Evolutionary conservation across 2,113 vertebrate species (phyloP), one percentile per base, ranked within the genome.

Genomic region (Trinectes maculatus): DNA sequence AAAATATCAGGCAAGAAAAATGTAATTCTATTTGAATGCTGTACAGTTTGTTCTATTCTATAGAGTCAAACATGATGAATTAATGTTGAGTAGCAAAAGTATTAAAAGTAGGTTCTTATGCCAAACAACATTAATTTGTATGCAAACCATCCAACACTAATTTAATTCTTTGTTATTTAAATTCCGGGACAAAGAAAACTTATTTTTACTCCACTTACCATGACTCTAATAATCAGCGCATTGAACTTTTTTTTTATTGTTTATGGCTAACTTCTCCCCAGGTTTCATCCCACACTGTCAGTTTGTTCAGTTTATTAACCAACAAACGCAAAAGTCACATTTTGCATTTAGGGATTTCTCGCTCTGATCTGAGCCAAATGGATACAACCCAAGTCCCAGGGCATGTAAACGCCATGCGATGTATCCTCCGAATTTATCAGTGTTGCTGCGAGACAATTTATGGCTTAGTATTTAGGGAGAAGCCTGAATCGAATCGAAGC

Each of bases 391-490:
- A 69, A 85, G 79, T 61, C 81, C 71, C 19, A 61, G 59, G 77
- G 73, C 54, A 39, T 56, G 74, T 25, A 70, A 63, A 71, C 73
- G 72, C 72, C 63, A 48, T 68, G 71, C 9, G 10, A 42, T 31
- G 31, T 4, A 0, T 37, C 63, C 67, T 74, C 55, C 42, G 64
- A 66, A 85, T 77, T 81, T 74, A 82, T 82, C 81, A 64, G 68
- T 0, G 64, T 55, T 63, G 79, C 72, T 73, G 62, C 37, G 59
- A 85, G 74, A 77, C 66, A 84, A 77, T 89, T 87, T 79, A 81
- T 61, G 69, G 77, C 73, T 84, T 72, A 79, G 77, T 68, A 79
- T 84, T 84, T 60, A 21, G 66, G 76, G 79, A 83, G 76, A 77
- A n/a, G 58, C 52, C 57, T 74, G 60, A 58, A 67, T 87, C 86